Evolutionary conservation across 2,797 vertebrate genomes (phyloP).

Genomic region (Enteromius thamalakanensis): DNA sequence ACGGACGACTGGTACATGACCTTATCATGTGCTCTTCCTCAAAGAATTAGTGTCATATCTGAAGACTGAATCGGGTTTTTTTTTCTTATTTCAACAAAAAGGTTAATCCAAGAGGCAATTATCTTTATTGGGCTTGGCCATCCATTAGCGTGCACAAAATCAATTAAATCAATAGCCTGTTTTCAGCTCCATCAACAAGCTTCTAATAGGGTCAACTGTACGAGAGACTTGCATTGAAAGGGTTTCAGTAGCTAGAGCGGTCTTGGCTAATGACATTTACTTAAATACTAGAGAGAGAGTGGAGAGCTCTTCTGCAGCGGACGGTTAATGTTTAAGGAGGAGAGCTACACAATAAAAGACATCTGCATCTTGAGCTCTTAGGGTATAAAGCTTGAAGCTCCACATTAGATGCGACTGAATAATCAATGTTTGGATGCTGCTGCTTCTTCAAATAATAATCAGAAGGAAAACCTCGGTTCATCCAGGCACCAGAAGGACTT

Average conservation of each 20-base stretch:
- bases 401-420: constrained; percentile 69
- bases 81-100: constrained; percentile 6
- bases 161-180: constrained; percentile 40
- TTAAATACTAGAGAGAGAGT: constrained; percentile 4
- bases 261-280: constrained; percentile 21
- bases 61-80: background rate
- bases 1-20: constrained; percentile 13
- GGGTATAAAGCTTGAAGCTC: constrained; percentile 59
- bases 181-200: constrained; percentile 46
- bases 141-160: constrained; percentile 41
- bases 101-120: constrained; percentile 31
- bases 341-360: constrained; percentile 61
- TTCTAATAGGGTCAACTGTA: constrained; percentile 42
- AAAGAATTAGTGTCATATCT: constrained; percentile 33
- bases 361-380: constrained; percentile 64
- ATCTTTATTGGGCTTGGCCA: constrained; percentile 33
- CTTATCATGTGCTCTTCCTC: constrained; percentile 46
- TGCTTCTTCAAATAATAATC: background rate
- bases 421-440: constrained; percentile 63
- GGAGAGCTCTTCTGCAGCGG: constrained; percentile 28
- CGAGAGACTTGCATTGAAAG: constrained; percentile 26
- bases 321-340: constrained; percentile 61
- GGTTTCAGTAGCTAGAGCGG: constrained; percentile 8
- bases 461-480: constrained; percentile 42
- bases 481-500: constrained; percentile 55